phyloP scores from a whole-genome alignment of 1,140 invertebrate species.

The Musca vetustissima region DNA sequence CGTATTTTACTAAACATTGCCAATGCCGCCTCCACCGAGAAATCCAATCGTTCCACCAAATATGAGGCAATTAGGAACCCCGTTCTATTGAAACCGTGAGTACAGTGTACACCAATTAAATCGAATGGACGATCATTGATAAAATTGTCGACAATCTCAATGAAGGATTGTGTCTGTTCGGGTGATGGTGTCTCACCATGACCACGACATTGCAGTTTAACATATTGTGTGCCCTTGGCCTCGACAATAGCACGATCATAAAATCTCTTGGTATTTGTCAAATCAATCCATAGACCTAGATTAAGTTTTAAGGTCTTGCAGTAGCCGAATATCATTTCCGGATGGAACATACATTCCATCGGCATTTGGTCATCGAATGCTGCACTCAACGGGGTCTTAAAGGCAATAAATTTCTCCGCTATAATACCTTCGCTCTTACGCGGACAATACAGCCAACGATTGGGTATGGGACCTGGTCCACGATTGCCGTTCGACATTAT shows the following conservation, averaged over 20 bases:
- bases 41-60: constrained; percentile 78
- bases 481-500: constrained; percentile 27
- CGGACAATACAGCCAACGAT: constrained; percentile 90
- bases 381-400: constrained; percentile 86
- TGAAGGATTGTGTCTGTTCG: constrained; percentile 79
- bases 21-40: constrained; percentile 79
- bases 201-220: constrained; percentile 85
- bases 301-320: constrained; percentile 77
- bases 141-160: constrained; percentile 76
- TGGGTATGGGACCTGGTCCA: constrained; percentile 72
- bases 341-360: constrained; percentile 75
- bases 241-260: constrained; percentile 83
- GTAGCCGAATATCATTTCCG: constrained; percentile 78
- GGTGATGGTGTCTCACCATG: constrained; percentile 76
- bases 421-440: constrained; percentile 77
- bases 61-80: constrained; percentile 93
- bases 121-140: constrained; percentile 78
- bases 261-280: constrained; percentile 93
- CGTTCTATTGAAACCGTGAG: constrained; percentile 98
- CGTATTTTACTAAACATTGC: constrained; percentile 71
- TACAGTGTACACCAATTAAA: constrained; percentile 92
- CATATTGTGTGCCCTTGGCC: constrained; percentile 72
- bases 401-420: constrained; percentile 81
- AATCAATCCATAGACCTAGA: constrained; percentile 92
- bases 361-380: constrained; percentile 81